Percentiles rank a stretch among this genome's conserved stretches.
phyloP scores from a whole-genome alignment of 2,113 vertebrate genomes.

The Fregetta grallaria region DNA sequence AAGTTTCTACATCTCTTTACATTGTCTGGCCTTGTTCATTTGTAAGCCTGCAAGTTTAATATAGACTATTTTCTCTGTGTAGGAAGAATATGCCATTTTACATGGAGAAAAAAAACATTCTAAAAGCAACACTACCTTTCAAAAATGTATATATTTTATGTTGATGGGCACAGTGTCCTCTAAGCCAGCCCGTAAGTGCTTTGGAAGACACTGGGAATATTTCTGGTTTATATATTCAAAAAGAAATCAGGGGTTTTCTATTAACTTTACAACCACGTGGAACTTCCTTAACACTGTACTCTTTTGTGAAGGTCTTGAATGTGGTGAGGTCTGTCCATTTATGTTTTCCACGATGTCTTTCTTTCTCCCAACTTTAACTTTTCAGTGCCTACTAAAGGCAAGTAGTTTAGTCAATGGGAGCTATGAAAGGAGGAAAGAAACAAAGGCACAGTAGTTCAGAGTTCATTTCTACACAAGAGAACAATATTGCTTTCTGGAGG shows the following conservation, averaged over 20 bases:
- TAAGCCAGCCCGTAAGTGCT: not conserved
- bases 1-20: constrained; percentile 8
- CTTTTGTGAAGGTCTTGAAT: not conserved
- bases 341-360: not conserved
- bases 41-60: not conserved
- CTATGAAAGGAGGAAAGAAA: not conserved
- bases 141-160: not conserved
- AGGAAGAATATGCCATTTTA: not conserved
- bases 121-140: not conserved
- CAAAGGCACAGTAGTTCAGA: not conserved
- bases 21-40: not conserved
- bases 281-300: not conserved
- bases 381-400: not conserved
- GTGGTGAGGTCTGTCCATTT: not conserved
- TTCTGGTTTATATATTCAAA: not conserved
- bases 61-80: not conserved
- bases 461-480: not conserved
- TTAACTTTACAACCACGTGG: not conserved
- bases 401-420: not conserved
- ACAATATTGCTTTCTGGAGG: not conserved
- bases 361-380: not conserved
- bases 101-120: not conserved
- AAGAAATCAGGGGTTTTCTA: not conserved
- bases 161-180: not conserved
- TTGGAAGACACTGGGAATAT: not conserved